Conservation (phyloP, 2,113 vertebrate species). For the Chloropsis hardwickii region DNA sequence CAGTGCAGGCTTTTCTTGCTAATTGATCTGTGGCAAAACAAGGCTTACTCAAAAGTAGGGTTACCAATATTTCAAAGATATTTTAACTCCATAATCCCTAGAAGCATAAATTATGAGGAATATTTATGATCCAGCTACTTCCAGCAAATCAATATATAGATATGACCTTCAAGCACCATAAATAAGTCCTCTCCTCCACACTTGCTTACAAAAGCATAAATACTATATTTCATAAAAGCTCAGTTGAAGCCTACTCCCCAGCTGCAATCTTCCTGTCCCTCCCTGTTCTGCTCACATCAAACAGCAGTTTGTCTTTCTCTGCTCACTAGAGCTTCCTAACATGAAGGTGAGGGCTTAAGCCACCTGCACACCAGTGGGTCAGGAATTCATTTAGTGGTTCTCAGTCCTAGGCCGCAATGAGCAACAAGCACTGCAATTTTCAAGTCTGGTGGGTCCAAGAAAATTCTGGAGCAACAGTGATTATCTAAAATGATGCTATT, state of each 20-base stretch:
- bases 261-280: not conserved
- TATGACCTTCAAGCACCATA: not conserved
- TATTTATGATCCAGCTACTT: not conserved
- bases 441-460: not conserved
- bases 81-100: not conserved
- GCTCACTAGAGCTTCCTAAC: not conserved
- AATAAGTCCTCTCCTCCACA: not conserved
- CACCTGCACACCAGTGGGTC: rapidly evolving
- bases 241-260: not conserved
- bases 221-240: not conserved
- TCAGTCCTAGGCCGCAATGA: not conserved
- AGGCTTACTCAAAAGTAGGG: not conserved
- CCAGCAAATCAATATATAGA: not conserved
- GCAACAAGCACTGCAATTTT: not conserved
- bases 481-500: not conserved
- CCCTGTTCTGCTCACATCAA: not conserved
- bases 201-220: not conserved
- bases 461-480: not conserved
- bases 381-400: not conserved
- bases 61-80: not conserved
- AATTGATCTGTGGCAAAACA: not conserved
- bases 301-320: not conserved
- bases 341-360: not conserved
- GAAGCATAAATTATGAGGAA: not conserved
- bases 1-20: not conserved